Conservation (phyloP, 1,140 invertebrate genomes). For the Leptinotarsa lineolata region DNA sequence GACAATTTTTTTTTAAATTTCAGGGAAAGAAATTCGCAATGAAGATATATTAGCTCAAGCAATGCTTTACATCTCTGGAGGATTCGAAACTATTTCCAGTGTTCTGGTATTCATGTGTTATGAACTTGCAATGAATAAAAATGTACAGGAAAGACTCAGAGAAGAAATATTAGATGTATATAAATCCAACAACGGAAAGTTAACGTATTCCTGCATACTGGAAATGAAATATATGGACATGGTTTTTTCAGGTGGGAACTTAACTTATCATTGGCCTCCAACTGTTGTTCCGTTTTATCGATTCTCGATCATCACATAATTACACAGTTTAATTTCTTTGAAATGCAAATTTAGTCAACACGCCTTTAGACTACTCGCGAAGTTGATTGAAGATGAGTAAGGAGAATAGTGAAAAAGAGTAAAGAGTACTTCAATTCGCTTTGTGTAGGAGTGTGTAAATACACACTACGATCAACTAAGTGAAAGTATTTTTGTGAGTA, state of each 20-base stretch:
- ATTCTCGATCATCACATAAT: too few species aligned
- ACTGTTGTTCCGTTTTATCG: too few species aligned
- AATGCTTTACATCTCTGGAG: conserved; percentile 55
- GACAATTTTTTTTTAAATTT: conserved; percentile 40
- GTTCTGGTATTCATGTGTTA: conserved; percentile 49
- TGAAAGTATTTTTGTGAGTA: too few species aligned
- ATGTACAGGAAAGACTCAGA: conserved; percentile 56
- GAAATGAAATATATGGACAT: conserved; percentile 57
- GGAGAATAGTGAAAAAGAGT: too few species aligned
- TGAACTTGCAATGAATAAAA: conserved; percentile 60
- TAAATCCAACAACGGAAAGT: conserved; percentile 31
- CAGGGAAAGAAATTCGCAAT: conserved; percentile 32
- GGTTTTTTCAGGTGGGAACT: conserved; percentile 51
- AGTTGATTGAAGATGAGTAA: too few species aligned
- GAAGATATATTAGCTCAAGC: conserved; percentile 52
- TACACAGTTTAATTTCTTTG: too few species aligned
- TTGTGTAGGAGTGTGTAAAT: too few species aligned
- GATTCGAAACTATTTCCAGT: conserved; percentile 53
- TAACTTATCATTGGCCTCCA: too few species aligned
- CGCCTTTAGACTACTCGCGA: too few species aligned
- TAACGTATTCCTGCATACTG: conserved; percentile 50
- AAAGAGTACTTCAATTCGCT: too few species aligned
- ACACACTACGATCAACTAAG: too few species aligned
- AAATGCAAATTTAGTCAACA: too few species aligned
- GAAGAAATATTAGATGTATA: conserved; percentile 45